Conservation (phyloP, 2,888 invertebrate species). For the Cactoblastis cactorum region DNA sequence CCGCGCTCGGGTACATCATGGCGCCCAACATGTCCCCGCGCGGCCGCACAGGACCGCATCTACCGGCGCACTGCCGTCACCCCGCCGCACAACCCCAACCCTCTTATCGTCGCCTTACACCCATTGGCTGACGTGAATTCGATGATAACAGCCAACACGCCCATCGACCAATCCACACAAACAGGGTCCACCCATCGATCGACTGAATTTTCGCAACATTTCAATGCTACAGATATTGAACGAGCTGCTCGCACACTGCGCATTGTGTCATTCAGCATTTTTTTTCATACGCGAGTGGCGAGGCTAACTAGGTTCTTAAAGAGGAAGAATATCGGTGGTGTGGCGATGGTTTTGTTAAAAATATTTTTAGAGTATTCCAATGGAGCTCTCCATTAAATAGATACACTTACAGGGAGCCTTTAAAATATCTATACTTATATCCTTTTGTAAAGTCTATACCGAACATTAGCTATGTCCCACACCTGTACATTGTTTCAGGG, state of each 20-base stretch:
- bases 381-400: too few relatives aligned
- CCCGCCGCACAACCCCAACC: constrained; percentile 67
- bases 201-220: constrained; percentile 65
- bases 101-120: constrained; percentile 56
- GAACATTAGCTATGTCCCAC: too few relatives aligned
- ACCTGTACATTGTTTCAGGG: too few relatives aligned
- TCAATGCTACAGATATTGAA: constrained; percentile 59
- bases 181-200: constrained; percentile 67
- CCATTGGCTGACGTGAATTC: constrained; percentile 56
- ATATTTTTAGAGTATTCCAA: background rate
- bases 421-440: too few relatives aligned
- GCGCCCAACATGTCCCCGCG: constrained; percentile 65
- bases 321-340: background rate
- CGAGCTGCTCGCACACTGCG: constrained; percentile 51
- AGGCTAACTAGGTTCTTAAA: background rate
- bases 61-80: constrained; percentile 64
- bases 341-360: background rate
- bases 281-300: constrained; percentile 25
- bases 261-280: constrained; percentile 40
- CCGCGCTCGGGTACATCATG: constrained; percentile 73
- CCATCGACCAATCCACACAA: constrained; percentile 62
- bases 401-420: too few relatives aligned
- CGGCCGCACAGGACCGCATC: constrained; percentile 58
- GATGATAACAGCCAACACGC: constrained; percentile 72
- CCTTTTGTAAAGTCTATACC: too few relatives aligned